Percentiles rank a stretch among this genome's conserved stretches.
Conservation (phyloP, 2,888 invertebrate genomes). For the Ichneumon xanthorius region DNA sequence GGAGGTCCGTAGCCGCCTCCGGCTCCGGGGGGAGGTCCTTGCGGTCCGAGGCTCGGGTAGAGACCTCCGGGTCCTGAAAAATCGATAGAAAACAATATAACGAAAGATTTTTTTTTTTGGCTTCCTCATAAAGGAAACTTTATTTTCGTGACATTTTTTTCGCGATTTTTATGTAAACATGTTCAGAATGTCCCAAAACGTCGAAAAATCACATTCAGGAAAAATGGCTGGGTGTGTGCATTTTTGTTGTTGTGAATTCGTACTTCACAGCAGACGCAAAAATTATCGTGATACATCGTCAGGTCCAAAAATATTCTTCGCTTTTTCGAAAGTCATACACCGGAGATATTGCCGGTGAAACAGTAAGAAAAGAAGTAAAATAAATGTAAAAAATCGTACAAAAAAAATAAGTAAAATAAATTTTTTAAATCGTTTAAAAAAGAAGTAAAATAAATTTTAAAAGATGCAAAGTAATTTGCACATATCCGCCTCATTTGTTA, state of each 20-base stretch:
- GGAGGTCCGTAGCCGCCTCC: slow-evolving; percentile 75
- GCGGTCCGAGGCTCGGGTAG: slow-evolving; percentile 79
- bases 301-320: too few species aligned
- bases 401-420: background rate
- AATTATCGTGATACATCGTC: too few species aligned
- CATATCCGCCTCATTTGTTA: too few species aligned
- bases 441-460: background rate
- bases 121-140: too few species aligned
- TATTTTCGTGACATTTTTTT: too few species aligned
- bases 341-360: background rate
- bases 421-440: background rate
- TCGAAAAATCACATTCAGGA: too few species aligned
- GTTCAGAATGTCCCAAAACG: too few species aligned
- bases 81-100: slow-evolving; percentile 7
- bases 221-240: background rate
- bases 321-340: too few species aligned
- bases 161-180: too few species aligned
- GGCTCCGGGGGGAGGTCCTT: slow-evolving; percentile 63
- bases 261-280: too few species aligned
- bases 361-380: slow-evolving; percentile 27
- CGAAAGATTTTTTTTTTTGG: background rate
- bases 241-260: background rate
- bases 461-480: slow-evolving; percentile 5
- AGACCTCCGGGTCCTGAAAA: slow-evolving; percentile 80
- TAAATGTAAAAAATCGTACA: background rate